A percentile compares a stretch with the other conserved stretches of the same genome.
These are phyloP conservation scores for Chaetura pelagica DNA, from an alignment of 2,113 vertebrate genomes.

Conservation along the genomic window DNA sequence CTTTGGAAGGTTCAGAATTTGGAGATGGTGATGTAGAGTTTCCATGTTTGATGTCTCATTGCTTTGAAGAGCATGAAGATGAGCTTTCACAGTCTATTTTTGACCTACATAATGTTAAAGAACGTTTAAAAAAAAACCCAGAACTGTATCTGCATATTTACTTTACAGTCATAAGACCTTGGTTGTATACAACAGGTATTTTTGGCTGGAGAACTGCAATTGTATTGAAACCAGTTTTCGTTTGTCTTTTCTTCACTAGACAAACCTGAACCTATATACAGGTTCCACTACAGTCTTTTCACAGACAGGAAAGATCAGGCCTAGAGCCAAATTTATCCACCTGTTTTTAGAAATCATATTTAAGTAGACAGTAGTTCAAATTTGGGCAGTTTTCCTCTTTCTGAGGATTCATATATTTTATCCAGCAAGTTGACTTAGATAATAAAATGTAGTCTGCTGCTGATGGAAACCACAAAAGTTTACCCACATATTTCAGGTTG, in stretches of 20 bases:
- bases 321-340: neutral
- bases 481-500: too few relatives aligned
- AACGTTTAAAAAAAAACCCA: neutral
- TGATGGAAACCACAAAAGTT: neutral
- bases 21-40: neutral
- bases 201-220: neutral
- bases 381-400: neutral
- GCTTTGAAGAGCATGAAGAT: neutral
- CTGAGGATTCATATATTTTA: neutral
- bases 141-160: fast-evolving
- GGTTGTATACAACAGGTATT: neutral
- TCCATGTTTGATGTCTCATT: neutral
- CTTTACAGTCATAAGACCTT: neutral
- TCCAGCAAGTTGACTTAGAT: neutral
- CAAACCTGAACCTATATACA: neutral
- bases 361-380: neutral
- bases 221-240: neutral
- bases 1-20: neutral
- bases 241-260: neutral
- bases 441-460: neutral
- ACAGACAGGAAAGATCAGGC: neutral
- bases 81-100: neutral
- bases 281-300: neutral
- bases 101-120: neutral
- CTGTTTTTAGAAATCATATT: neutral